Percentiles rank a stretch among this genome's conserved stretches.
phyloP scores from a whole-genome alignment of 2,888 invertebrate species.

The Drosophila ezoana region DNA sequence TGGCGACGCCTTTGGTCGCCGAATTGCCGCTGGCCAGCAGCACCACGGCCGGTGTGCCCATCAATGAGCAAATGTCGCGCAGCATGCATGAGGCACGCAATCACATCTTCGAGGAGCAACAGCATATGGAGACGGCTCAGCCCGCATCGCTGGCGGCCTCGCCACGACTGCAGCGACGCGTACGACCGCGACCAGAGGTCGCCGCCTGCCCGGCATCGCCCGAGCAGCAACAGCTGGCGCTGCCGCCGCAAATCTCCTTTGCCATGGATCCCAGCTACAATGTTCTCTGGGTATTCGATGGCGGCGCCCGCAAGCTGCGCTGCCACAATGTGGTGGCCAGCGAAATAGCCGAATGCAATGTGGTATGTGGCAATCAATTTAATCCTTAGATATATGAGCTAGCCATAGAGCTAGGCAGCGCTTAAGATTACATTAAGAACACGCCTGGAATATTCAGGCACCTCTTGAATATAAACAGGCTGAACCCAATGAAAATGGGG shows the following conservation, averaged over 20 bases:
- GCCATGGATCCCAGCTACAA: conserved; percentile 95
- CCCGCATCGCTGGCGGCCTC: conserved; percentile 37
- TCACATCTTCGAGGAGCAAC: conserved; percentile 83
- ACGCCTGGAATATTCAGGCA: too few relatives aligned
- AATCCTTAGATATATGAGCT: too few relatives aligned
- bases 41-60: conserved; percentile 71
- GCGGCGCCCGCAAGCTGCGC: conserved; percentile 87
- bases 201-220: conserved; percentile 21
- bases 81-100: conserved; percentile 85
- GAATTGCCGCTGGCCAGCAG: conserved; percentile 31
- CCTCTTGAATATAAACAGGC: too few relatives aligned
- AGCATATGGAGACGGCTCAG: conserved; percentile 53
- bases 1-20: conserved; percentile 50
- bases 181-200: conserved; percentile 58
- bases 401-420: too few relatives aligned
- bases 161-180: conserved; percentile 44
- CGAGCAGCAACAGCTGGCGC: conserved; percentile 5
- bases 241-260: conserved; percentile 84
- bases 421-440: too few relatives aligned
- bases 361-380: conserved; percentile 59
- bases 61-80: conserved; percentile 84
- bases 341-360: conserved; percentile 86
- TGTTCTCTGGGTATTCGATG: conserved; percentile 96
- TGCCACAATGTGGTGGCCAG: conserved; percentile 94
- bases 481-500: too few relatives aligned